phyloP scores from a whole-genome alignment of 2,797 vertebrate species.

The Danio tinwini region DNA sequence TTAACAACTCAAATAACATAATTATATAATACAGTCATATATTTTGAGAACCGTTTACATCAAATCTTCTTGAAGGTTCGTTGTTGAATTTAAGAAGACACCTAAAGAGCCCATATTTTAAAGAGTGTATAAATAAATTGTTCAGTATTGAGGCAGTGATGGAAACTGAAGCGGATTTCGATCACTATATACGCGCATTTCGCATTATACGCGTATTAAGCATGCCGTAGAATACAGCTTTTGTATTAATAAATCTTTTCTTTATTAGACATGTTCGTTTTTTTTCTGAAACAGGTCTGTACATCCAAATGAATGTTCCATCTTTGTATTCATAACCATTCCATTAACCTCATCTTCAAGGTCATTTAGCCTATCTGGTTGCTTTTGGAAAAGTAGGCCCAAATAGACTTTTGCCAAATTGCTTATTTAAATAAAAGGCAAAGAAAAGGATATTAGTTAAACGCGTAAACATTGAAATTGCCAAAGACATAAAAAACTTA shows the following conservation, averaged over 20 bases:
- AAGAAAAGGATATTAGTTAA: neutral
- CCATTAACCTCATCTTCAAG: constrained; percentile 15
- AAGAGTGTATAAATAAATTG: neutral
- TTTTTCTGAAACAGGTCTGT: neutral
- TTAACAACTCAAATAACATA: neutral
- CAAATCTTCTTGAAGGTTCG: neutral
- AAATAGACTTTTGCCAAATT: neutral
- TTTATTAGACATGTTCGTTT: neutral
- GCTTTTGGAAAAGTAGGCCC: constrained; percentile 13
- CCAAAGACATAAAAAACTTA: neutral
- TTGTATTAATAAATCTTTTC: constrained; percentile 9
- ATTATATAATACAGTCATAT: too few species aligned
- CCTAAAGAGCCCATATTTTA: too few species aligned
- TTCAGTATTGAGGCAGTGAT: neutral
- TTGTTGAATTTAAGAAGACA: neutral
- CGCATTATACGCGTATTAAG: neutral
- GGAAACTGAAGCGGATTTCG: neutral
- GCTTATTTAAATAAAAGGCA: neutral
- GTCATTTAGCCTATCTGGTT: constrained; percentile 33
- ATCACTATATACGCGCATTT: neutral
- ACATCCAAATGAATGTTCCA: neutral
- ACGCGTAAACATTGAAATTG: neutral
- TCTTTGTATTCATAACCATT: neutral
- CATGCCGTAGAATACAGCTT: neutral
- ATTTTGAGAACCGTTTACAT: neutral